Evolutionary conservation across 2,113 vertebrate species (phyloP).

Genomic region (Leptodactylus fuscus): DNA sequence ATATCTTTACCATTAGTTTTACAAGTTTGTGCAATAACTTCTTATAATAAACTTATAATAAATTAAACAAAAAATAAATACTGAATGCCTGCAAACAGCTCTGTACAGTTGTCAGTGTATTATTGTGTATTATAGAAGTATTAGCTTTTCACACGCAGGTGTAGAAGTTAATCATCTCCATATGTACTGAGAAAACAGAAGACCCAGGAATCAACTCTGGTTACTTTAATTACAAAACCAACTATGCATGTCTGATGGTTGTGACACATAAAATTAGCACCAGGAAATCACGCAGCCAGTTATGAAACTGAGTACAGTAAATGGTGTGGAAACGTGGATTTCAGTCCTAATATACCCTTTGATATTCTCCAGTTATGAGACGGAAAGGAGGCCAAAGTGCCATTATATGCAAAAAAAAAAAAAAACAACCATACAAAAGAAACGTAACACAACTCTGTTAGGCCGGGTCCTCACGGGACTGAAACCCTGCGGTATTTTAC

Average conservation of each 20-base stretch:
- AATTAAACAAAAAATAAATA: too few species aligned
- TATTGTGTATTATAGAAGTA: too few species aligned
- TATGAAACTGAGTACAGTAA: background rate
- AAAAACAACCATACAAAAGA: too few species aligned
- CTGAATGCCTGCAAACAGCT: too few species aligned
- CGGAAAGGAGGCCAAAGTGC: too few species aligned
- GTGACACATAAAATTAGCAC: conserved; percentile 39
- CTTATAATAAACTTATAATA: too few species aligned
- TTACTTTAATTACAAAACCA: conserved; percentile 23
- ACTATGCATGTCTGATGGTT: background rate
- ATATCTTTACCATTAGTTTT: background rate
- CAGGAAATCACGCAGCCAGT: conserved; percentile 9
- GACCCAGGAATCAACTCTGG: background rate
- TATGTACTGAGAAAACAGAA: conserved; percentile 24
- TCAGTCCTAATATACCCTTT: background rate
- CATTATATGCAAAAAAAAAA: too few species aligned
- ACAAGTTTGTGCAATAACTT: background rate
- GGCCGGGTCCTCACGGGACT: too few species aligned
- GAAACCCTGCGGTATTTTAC: too few species aligned
- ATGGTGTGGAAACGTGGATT: background rate
- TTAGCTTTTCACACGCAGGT: background rate
- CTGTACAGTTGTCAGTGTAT: background rate
- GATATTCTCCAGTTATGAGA: too few species aligned
- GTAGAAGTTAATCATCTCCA: conserved; percentile 1
- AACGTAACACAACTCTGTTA: too few species aligned